Conservation (phyloP, 2,113 vertebrate genomes). For the Grammomys surdaster region DNA sequence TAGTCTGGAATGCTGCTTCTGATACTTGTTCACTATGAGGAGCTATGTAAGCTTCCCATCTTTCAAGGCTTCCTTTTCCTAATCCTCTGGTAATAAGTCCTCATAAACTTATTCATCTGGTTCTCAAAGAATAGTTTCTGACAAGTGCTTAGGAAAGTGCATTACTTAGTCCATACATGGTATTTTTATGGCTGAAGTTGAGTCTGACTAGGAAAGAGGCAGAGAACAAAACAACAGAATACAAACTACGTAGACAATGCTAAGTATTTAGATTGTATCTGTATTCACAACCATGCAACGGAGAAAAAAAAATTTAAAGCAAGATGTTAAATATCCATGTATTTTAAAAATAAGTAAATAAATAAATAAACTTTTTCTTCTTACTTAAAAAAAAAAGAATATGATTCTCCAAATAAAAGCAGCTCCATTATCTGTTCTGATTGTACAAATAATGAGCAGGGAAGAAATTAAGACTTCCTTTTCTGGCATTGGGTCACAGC, state of each 20-base stretch:
- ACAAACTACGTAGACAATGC: not conserved
- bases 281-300: not conserved
- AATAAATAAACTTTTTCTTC: not conserved
- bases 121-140: not conserved
- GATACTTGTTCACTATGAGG: not conserved
- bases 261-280: not conserved
- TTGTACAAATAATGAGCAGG: not conserved
- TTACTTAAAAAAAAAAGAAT: not conserved
- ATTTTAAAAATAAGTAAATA: not conserved
- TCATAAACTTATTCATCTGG: not conserved
- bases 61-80: not conserved
- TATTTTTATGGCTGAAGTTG: no score
- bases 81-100: not conserved
- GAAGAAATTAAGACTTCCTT: not conserved
- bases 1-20: not conserved
- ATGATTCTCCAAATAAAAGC: slow-evolving; percentile 2
- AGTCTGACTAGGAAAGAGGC: no score
- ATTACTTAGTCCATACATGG: not conserved
- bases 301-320: not conserved
- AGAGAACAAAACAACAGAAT: no score
- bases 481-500: not conserved
- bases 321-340: not conserved
- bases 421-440: not conserved
- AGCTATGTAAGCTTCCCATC: not conserved
- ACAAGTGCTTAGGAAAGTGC: not conserved